phyloP scores from a whole-genome alignment of 37 sponge, comb jelly and placozoan species.

The Amphimedon queenslandica region DNA sequence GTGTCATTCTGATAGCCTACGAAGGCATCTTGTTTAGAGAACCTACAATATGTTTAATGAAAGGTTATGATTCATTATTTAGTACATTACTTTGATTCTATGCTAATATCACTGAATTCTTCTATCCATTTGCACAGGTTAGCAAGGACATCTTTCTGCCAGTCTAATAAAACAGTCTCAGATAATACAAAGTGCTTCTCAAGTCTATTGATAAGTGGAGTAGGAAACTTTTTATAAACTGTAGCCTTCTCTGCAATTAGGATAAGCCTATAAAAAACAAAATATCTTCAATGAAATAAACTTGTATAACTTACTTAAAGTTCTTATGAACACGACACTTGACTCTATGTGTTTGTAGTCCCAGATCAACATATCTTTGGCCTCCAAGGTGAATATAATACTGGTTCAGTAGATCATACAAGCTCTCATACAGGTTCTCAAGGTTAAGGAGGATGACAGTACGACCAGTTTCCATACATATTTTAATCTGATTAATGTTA shows the following conservation, averaged over 20 bases:
- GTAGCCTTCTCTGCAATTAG: conserved; percentile 80
- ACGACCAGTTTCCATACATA: conserved; percentile 91
- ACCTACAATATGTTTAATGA: background rate
- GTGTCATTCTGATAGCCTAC: conserved; percentile 89
- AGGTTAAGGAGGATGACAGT: conserved; percentile 91
- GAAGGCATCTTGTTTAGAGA: conserved; percentile 69
- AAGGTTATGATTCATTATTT: background rate
- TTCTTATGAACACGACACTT: conserved; percentile 80
- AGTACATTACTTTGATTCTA: background rate
- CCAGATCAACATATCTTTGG: conserved; percentile 83
- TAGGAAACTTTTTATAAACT: conserved; percentile 87
- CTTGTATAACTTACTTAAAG: conserved; percentile 49
- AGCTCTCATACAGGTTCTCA: conserved; percentile 94
- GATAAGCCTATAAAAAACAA: conserved; percentile 59
- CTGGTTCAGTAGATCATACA: conserved; percentile 95
- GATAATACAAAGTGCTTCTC: conserved; percentile 90
- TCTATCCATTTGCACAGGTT: conserved; percentile 46
- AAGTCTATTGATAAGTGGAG: conserved; percentile 90
- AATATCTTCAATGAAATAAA: background rate
- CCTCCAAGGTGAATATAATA: conserved; percentile 61
- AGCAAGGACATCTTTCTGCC: conserved; percentile 35
- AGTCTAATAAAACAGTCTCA: conserved; percentile 51
- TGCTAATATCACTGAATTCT: conserved; percentile 6
- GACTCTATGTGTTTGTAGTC: conserved; percentile 83
- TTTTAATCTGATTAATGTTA: conserved; percentile 92